Evolutionary conservation across 2,888 invertebrate species (phyloP).

Genomic region (Hypolimnas misippus): DNA sequence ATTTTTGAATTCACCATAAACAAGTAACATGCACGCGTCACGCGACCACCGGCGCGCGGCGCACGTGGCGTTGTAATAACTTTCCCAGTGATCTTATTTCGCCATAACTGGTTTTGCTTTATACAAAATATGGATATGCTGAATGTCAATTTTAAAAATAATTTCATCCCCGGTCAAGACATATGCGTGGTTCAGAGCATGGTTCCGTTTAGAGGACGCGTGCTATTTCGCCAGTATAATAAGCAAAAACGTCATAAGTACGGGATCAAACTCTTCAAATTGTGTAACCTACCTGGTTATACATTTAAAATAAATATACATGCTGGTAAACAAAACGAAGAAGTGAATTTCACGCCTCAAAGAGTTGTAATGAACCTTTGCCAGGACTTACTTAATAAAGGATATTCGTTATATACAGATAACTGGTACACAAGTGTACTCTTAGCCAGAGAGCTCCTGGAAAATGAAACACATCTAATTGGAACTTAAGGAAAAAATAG

Average conservation of each 20-base stretch:
- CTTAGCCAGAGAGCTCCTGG: conserved; percentile 44
- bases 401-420: conserved; percentile 51
- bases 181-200: conserved; percentile 50
- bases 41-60: too few species aligned
- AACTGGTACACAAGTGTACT: conserved; percentile 47
- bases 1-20: too few species aligned
- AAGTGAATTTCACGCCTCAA: conserved; percentile 47
- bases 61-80: too few species aligned
- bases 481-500: conserved; percentile 42
- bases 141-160: background rate
- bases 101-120: too few species aligned
- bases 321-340: conserved; percentile 50
- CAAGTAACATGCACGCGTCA: too few species aligned
- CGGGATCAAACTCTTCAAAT: conserved; percentile 41
- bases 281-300: conserved; percentile 44
- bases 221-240: conserved; percentile 48
- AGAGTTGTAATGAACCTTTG: conserved; percentile 49
- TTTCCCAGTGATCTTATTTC: too few species aligned
- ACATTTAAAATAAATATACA: conserved; percentile 49
- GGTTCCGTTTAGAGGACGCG: conserved; percentile 34
- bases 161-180: conserved; percentile 31
- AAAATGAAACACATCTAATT: conserved; percentile 47
- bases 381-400: conserved; percentile 48
- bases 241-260: conserved; percentile 45
- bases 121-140: background rate